Conservation (phyloP, 2,113 vertebrate genomes). For the Microcebus tavaratra region DNA sequence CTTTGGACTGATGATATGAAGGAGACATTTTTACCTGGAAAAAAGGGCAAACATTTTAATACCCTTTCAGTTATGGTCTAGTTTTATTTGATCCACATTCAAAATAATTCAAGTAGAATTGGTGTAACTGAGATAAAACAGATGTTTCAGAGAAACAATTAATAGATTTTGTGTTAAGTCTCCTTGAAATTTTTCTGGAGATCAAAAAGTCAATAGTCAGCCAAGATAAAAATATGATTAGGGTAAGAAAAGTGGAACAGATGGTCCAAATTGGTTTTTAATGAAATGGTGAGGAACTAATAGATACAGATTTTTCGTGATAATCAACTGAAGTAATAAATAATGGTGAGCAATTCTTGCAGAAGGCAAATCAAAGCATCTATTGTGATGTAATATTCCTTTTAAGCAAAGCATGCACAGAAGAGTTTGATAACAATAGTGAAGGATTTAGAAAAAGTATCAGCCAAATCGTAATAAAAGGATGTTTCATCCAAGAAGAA, state of each 20-base stretch:
- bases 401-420: neutral
- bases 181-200: neutral
- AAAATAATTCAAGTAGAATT: conserved; percentile 42
- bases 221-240: conserved; percentile 32
- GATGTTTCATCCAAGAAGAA: neutral
- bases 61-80: neutral
- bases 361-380: neutral
- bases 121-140: conserved; percentile 33
- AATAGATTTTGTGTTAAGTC: neutral
- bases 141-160: conserved; percentile 24
- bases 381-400: neutral
- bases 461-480: conserved; percentile 11
- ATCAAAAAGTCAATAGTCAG: conserved; percentile 30
- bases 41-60: conserved; percentile 52
- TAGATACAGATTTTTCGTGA: neutral
- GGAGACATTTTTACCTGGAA: conserved; percentile 85
- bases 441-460: neutral
- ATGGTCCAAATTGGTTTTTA: conserved; percentile 35
- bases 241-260: conserved; percentile 25
- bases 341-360: neutral
- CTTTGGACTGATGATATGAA: conserved; percentile 74
- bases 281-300: neutral
- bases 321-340: neutral
- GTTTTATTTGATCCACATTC: conserved; percentile 54
- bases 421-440: neutral